phyloP scores from a whole-genome alignment of 1,140 invertebrate genomes.

The Parasteatoda tepidariorum region DNA sequence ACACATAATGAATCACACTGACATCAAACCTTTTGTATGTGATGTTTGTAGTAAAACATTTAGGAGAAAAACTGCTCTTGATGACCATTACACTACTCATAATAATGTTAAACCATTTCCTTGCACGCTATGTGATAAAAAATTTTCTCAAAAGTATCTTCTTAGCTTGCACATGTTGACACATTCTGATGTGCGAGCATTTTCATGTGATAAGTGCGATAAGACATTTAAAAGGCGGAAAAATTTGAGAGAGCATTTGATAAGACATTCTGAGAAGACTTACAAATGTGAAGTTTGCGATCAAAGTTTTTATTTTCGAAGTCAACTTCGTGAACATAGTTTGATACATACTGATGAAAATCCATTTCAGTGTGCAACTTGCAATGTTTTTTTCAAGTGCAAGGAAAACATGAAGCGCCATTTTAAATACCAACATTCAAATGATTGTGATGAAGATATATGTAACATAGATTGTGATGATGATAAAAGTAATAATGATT shows the following conservation, averaged over 20 bases:
- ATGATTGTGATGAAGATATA: no score
- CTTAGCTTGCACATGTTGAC: not conserved
- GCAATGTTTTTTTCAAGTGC: not conserved
- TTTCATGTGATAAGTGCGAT: not conserved
- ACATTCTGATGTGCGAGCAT: not conserved
- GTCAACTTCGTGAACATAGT: not conserved
- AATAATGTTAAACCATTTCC: not conserved
- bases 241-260: not conserved
- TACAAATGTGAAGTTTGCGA: not conserved
- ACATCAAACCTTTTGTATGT: slow-evolving; percentile 1
- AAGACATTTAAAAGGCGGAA: not conserved
- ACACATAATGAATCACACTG: not conserved
- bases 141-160: not conserved
- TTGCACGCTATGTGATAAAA: not conserved
- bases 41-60: not conserved
- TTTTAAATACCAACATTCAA: no score
- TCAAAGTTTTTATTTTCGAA: not conserved
- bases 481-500: no score
- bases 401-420: not conserved
- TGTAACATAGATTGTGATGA: no score
- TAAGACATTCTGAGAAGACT: not conserved
- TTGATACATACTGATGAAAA: not conserved
- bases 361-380: not conserved
- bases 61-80: not conserved
- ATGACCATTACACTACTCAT: not conserved